Evolutionary conservation across 2,113 vertebrate species (phyloP).

Genomic region (zebrafish (Danio rerio)): GRCz12tu NC_133196.1:47484001-47484500

Average conservation of each 20-base stretch:
- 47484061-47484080: constrained; percentile 57
- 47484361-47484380: too few relatives aligned
- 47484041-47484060: too few relatives aligned
- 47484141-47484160: constrained; percentile 65
- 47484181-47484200: constrained; percentile 61
- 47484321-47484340: too few relatives aligned
- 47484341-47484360: too few relatives aligned
- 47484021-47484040: too few relatives aligned
- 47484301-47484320: too few relatives aligned
- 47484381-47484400: background rate
- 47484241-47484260: background rate
- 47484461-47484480: background rate
- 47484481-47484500: background rate
- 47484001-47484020: too few relatives aligned
- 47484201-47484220: constrained; percentile 66
- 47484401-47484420: background rate
- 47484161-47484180: constrained; percentile 47
- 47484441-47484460: background rate
- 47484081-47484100: constrained; percentile 38
- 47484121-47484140: constrained; percentile 66
- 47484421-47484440: background rate
- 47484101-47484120: constrained; percentile 52
- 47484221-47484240: constrained; percentile 6
- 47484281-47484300: background rate
- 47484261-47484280: background rate